phyloP scores from a whole-genome alignment of 2,113 vertebrate genomes.

The Collichthys lucidus region DNA sequence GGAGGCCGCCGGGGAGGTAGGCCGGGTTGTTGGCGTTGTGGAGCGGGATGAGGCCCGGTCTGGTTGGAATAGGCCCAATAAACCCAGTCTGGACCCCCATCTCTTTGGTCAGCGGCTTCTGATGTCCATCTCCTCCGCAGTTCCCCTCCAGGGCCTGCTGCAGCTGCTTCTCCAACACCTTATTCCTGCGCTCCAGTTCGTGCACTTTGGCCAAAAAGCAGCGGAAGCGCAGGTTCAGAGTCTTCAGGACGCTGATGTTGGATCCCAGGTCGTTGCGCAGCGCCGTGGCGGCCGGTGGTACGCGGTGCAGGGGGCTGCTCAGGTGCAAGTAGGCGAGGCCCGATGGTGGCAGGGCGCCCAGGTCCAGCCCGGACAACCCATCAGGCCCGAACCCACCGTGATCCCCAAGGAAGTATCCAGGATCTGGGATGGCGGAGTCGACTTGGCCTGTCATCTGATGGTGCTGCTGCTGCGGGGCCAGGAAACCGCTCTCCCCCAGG shows the following conservation, averaged over 20 bases:
- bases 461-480: slow-evolving; percentile 70
- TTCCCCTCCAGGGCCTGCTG: slow-evolving; percentile 81
- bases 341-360: slow-evolving; percentile 64
- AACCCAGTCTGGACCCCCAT: slow-evolving; percentile 86
- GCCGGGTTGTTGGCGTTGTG: slow-evolving; percentile 70
- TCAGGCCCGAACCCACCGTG: slow-evolving; percentile 65
- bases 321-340: slow-evolving; percentile 73
- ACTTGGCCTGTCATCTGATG: slow-evolving; percentile 64
- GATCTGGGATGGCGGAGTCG: slow-evolving; percentile 62
- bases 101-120: slow-evolving; percentile 81
- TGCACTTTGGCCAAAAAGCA: slow-evolving; percentile 92
- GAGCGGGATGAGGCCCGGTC: slow-evolving; percentile 67
- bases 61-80: slow-evolving; percentile 53
- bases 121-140: slow-evolving; percentile 48
- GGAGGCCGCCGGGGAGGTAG: slow-evolving; percentile 70
- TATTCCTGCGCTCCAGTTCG: slow-evolving; percentile 90
- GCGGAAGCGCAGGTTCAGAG: slow-evolving; percentile 90
- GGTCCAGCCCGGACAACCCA: slow-evolving; percentile 69
- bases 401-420: slow-evolving; percentile 71
- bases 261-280: slow-evolving; percentile 89
- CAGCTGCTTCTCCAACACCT: slow-evolving; percentile 89
- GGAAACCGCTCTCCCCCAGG: slow-evolving; percentile 73
- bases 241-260: slow-evolving; percentile 91
- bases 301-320: slow-evolving; percentile 65
- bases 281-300: slow-evolving; percentile 81